These are phyloP conservation scores for Drosophila carrolli DNA, from an alignment of 1,140 invertebrate genomes.

Conservation along the genomic window DNA sequence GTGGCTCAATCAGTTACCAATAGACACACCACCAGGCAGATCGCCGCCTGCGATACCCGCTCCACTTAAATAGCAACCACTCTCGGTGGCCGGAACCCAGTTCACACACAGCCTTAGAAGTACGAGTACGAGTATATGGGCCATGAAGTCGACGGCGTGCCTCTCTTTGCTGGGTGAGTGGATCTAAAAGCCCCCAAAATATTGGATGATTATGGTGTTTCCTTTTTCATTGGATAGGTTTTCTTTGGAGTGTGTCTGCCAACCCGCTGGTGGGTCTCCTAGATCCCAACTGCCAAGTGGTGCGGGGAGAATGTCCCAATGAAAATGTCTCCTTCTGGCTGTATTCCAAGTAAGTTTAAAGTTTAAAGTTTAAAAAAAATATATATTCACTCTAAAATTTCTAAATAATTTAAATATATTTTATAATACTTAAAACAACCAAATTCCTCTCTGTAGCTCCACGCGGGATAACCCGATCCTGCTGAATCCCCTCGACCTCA, in stretches of 20 bases:
- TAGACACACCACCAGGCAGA: conserved; percentile 53
- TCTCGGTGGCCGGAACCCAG: conserved; percentile 49
- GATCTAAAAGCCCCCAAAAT: not conserved
- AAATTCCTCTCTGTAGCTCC: conserved; percentile 23
- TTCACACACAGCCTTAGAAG: conserved; percentile 38
- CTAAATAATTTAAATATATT: not conserved
- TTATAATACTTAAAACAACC: not conserved
- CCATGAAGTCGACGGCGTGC: conserved; percentile 39
- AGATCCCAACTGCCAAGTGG: conserved; percentile 67
- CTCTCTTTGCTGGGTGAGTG: conserved; percentile 54
- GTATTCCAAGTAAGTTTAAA: conserved; percentile 85
- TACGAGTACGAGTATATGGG: conserved; percentile 9
- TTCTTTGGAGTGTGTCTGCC: conserved; percentile 1
- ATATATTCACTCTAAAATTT: not conserved
- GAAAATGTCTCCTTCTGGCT: conserved; percentile 87
- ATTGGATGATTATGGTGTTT: not conserved
- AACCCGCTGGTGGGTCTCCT: conserved; percentile 63
- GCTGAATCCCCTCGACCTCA: conserved; percentile 79
- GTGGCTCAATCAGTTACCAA: conserved; percentile 35
- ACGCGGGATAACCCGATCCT: conserved; percentile 85
- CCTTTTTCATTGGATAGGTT: conserved; percentile 6
- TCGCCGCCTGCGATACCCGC: conserved; percentile 45
- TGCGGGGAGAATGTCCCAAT: conserved; percentile 85
- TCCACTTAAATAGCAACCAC: conserved; percentile 59
- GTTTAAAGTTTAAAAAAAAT: too few relatives aligned